Base-by-base conservation (phyloP, 2,113 vertebrate species). In the Nibea coibor region DNA sequence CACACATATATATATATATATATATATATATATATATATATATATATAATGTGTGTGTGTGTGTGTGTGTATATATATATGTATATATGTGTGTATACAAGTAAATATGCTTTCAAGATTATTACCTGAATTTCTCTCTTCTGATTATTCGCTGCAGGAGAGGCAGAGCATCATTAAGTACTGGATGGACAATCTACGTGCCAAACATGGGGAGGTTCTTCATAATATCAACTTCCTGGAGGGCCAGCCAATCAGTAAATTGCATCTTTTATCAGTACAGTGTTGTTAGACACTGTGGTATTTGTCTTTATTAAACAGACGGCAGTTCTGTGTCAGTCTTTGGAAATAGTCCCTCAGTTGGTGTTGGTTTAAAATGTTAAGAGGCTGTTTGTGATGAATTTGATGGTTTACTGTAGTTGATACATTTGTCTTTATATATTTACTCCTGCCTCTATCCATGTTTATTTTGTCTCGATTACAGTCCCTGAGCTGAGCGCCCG, bases 231-330 rank as follows among this genome's bases (percentile, higher is more conserved):
- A 95, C 93, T 99, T 99, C 93, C 93, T 99, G 54, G 98, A 99
- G 90, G 98, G 97, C 8, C 98, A 99, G 93, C 97, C 98, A 93
- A 98, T 99, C 95, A 98, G 98, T 99, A 93, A 96, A 98, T 91
- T 53, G 0, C 10, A 71, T 68, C 3, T 19, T 50, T 71, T 26
- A 48, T 68, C 9, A 28, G 28, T 59, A 20, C 9, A 0, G 20
- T 43, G 10, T 53, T 20, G 8, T 10, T n/a, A 28, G 28, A 0
- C 3, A 2, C 17, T 39, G 15, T 15, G 42, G 42, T 50, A 68
- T 62, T 71, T 82, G 47, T 82, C 47, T 70, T 70, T 45, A 17
- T 58, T 54, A 53, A 50, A 68, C 6, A 14, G 39, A 45, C 16
- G 26, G n/a, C 22, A 45, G 20, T 35, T 73, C 16, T 5, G 51